Conservation (phyloP, 2,113 vertebrate species). For the Salvelinus sp. region DNA sequence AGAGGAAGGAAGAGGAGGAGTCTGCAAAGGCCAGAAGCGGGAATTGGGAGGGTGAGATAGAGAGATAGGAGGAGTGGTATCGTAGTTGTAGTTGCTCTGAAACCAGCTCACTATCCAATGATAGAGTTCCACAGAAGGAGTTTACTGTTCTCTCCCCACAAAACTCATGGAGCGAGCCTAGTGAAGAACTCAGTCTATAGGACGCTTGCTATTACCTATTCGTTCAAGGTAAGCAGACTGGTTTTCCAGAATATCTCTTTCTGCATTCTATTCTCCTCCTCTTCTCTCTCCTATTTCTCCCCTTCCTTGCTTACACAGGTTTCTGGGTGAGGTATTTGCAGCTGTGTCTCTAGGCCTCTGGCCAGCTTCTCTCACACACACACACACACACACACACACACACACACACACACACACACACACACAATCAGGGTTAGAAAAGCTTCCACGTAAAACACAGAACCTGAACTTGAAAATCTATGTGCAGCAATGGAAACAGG, state of each 20-base stretch:
- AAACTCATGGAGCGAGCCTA: constrained; percentile 33
- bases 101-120: background rate
- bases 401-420: too few relatives aligned
- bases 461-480: too few relatives aligned
- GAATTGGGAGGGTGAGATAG: constrained; percentile 22
- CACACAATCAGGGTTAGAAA: too few relatives aligned
- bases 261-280: background rate
- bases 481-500: too few relatives aligned
- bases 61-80: background rate
- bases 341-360: background rate
- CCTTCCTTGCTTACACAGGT: background rate
- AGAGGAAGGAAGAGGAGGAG: constrained; percentile 3
- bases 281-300: background rate
- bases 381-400: too few relatives aligned
- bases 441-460: too few relatives aligned
- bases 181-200: background rate
- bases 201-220: background rate
- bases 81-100: too few relatives aligned
- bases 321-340: constrained; percentile 8
- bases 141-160: background rate
- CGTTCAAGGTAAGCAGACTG: constrained; percentile 42
- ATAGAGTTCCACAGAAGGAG: background rate
- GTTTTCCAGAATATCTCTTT: background rate
- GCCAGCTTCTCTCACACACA: background rate
- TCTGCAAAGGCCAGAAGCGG: background rate